A percentile compares a stretch with the other conserved stretches of the same genome.
Evolutionary conservation across 2,888 invertebrate species (phyloP).

Genomic region (Pegoplata infirma): DNA sequence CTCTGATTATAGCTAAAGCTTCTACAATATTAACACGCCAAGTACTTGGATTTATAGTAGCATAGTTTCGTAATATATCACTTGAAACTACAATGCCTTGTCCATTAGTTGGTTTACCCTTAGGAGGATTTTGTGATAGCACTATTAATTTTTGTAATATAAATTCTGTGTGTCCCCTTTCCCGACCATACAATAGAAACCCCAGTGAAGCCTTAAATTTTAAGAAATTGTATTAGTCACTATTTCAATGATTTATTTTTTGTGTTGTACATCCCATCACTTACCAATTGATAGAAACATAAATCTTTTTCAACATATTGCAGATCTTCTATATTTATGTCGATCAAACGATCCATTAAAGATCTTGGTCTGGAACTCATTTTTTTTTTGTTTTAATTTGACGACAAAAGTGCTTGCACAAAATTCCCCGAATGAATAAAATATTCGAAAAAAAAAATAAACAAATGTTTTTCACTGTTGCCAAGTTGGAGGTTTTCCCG

Average conservation of each 20-base stretch:
- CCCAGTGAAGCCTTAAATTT: slow-evolving; percentile 70
- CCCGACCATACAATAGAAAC: slow-evolving; percentile 73
- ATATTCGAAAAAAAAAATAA: no score
- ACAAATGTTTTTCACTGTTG: no score
- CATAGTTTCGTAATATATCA: slow-evolving; percentile 70
- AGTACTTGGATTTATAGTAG: slow-evolving; percentile 66
- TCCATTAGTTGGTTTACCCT: slow-evolving; percentile 15
- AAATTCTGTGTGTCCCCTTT: slow-evolving; percentile 67
- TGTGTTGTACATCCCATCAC: slow-evolving; percentile 7
- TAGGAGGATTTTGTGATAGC: slow-evolving; percentile 52
- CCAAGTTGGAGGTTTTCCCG: no score
- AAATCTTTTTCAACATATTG: slow-evolving; percentile 78
- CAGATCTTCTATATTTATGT: slow-evolving; percentile 72
- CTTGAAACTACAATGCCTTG: slow-evolving; percentile 18
- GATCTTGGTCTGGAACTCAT: slow-evolving; percentile 14
- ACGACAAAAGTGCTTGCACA: neutral
- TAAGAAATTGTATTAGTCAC: neutral
- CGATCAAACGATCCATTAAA: slow-evolving; percentile 51
- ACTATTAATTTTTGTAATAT: slow-evolving; percentile 72
- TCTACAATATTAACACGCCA: slow-evolving; percentile 80
- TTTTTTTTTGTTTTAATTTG: neutral
- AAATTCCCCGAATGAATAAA: no score
- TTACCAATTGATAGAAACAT: slow-evolving; percentile 78
- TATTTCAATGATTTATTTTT: neutral
- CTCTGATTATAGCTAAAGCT: slow-evolving; percentile 79